These are phyloP conservation scores for Drosophila pseudoobscura DNA, from an alignment of 1,140 invertebrate species.

Conservation along the genomic window DNA sequence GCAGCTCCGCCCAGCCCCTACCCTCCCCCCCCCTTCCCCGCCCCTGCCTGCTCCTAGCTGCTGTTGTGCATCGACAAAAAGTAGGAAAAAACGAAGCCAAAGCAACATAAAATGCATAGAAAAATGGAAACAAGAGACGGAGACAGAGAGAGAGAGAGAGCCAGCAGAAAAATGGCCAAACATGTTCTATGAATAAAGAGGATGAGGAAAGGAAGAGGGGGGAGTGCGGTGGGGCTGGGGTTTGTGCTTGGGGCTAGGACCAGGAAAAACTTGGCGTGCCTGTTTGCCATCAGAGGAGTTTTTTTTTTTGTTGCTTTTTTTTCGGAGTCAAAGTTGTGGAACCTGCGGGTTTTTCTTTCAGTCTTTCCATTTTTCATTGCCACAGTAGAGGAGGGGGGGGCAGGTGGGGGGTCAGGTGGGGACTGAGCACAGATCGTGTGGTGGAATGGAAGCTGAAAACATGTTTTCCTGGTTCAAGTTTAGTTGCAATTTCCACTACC, in stretches of 20 bases:
- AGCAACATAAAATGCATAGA: slow-evolving; percentile 60
- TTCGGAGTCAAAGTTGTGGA: slow-evolving; percentile 36
- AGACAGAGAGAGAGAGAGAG: slow-evolving; percentile 18
- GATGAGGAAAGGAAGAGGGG: not conserved
- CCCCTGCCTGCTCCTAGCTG: not conserved
- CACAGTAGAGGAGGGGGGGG: slow-evolving; percentile 21
- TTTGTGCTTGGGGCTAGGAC: slow-evolving; percentile 1
- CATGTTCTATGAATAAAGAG: slow-evolving; percentile 76
- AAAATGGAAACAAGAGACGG: slow-evolving; percentile 61
- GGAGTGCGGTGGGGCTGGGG: too few species aligned
- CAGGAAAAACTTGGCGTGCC: slow-evolving; percentile 74
- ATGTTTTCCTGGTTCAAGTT: slow-evolving; percentile 68
- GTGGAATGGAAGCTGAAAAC: slow-evolving; percentile 45
- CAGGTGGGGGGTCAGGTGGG: not conserved
- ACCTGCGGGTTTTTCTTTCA: slow-evolving; percentile 46
- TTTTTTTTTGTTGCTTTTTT: not conserved
- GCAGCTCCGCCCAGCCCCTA: slow-evolving; percentile 9
- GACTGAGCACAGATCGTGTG: not conserved
- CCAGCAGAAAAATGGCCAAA: slow-evolving; percentile 76
- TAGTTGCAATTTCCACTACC: slow-evolving; percentile 58
- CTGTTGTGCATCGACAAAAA: slow-evolving; percentile 75
- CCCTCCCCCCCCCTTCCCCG: too few species aligned
- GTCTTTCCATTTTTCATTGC: slow-evolving; percentile 59
- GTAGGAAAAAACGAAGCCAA: slow-evolving; percentile 66
- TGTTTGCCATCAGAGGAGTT: slow-evolving; percentile 55